Evolutionary conservation across 64 coral and sea anemone genomes (phyloP).

Genomic region (Pocillopora damicornis): DNA sequence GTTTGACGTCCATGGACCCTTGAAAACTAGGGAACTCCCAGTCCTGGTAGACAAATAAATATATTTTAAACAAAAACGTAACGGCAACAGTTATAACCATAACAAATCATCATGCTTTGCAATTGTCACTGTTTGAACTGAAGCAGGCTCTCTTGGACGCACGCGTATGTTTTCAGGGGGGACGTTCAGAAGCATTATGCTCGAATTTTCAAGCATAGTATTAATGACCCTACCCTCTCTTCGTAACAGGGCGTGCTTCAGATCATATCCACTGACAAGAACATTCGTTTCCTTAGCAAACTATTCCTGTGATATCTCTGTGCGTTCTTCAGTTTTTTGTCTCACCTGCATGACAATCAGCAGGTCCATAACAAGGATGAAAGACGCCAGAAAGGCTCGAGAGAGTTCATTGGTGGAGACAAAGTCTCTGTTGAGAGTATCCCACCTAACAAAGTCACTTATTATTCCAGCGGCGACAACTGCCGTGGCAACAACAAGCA

Average conservation of each 20-base stretch:
- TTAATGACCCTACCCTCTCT: no score
- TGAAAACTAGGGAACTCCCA: constrained; percentile 97
- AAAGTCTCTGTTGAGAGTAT: constrained; percentile 76
- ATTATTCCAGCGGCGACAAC: constrained; percentile 90
- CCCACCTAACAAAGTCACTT: constrained; percentile 88
- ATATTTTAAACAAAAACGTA: background rate
- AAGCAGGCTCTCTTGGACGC: no score
- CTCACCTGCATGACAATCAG: constrained; percentile 97
- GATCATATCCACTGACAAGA: no score
- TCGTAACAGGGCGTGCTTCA: no score
- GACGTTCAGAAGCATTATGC: no score
- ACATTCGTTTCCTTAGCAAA: no score
- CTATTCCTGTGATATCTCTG: no score
- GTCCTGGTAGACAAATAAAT: constrained; percentile 56
- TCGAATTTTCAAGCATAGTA: no score
- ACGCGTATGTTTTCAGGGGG: no score
- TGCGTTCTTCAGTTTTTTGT: no score
- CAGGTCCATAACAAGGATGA: constrained; percentile 87
- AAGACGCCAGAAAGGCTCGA: constrained; percentile 86
- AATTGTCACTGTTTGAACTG: no score
- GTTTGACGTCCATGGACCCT: constrained; percentile 84
- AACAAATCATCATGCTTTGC: background rate
- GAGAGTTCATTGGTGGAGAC: constrained; percentile 92
- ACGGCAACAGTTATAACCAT: background rate
- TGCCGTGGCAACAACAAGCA: constrained; percentile 64